Evolutionary conservation across 2,797 vertebrate genomes (phyloP).

Genomic region (Ptychadena robeensis): DNA sequence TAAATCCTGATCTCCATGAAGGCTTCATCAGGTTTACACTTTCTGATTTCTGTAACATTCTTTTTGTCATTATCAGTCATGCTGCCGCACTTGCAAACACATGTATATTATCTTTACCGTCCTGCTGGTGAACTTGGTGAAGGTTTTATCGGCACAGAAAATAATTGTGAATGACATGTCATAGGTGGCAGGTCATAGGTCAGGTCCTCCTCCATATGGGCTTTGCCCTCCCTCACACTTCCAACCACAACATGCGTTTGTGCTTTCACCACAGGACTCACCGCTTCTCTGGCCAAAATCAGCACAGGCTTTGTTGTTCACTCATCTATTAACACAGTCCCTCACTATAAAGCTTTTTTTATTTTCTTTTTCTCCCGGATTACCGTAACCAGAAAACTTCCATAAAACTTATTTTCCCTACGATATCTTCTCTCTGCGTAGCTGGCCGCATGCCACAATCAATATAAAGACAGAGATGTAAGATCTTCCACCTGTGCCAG

Average conservation of each 20-base stretch:
- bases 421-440: neutral
- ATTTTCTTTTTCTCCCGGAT: neutral
- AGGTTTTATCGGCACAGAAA: neutral
- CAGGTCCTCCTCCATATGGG: slow-evolving; percentile 6
- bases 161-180: neutral
- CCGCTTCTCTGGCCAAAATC: neutral
- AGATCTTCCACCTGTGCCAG: neutral
- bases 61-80: neutral
- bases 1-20: neutral
- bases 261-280: slow-evolving; percentile 22
- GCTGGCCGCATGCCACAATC: neutral
- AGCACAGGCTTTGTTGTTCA: neutral
- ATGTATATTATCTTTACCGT: neutral
- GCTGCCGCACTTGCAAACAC: neutral
- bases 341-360: neutral
- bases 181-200: slow-evolving; percentile 9
- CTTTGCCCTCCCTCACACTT: neutral
- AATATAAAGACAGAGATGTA: neutral
- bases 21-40: neutral
- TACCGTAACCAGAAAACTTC: neutral
- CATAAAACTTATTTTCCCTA: neutral
- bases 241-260: neutral
- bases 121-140: neutral
- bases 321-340: neutral
- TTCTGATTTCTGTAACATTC: neutral